Base-by-base conservation (phyloP, 2,888 invertebrate species). In the Leucophenga maculata region DNA sequence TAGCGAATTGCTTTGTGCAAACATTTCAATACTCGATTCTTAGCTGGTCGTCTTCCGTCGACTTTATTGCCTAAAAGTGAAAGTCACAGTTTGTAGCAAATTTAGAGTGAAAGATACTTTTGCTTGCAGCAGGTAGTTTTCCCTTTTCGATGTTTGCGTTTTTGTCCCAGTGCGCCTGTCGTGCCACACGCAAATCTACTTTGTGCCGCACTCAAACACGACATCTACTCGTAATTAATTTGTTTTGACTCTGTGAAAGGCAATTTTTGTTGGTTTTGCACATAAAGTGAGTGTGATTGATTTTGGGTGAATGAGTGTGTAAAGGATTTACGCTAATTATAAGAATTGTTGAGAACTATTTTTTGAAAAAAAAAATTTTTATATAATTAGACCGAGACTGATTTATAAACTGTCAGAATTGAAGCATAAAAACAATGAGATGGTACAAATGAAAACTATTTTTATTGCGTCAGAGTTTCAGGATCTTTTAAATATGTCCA, bases 191-290 rank as follows among this genome's bases (percentile, higher is more conserved):
- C 50, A 50, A 50, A 50, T 39, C 9, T 8, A 1, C 31, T 22
- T 22, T 4, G 1, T 57, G 57, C n/a, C 31, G 9, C 31, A 31
- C 26, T 14, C n/a, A 31, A 57, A 57, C 31, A 31, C 16, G n/a
- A 16, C 11, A 57, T 57, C 26, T 57, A 14, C 14, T 20, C 22
- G 18, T 22, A 31, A 57, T 57, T 57, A 57, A 57, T 57, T 57
- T 32, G 57, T 57, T 57, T 57, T 57, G 57, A 57, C 31, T 60
- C 71, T 78, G 69, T 68, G 72, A 52, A 67, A 68, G 71, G 55
- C 72, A 74, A 74, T 65, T 75, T 73, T 71, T 64, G 59, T 69
- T 72, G 71, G 39, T 39, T 39, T 39, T 39, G 39, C 39, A 39
- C 8, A 11, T 11, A 39, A 39, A 39, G 39, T 39, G 39, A 39